These are phyloP conservation scores for Agapetus fuscipes DNA, from an alignment of 2,888 invertebrate species.

Conservation along the genomic window DNA sequence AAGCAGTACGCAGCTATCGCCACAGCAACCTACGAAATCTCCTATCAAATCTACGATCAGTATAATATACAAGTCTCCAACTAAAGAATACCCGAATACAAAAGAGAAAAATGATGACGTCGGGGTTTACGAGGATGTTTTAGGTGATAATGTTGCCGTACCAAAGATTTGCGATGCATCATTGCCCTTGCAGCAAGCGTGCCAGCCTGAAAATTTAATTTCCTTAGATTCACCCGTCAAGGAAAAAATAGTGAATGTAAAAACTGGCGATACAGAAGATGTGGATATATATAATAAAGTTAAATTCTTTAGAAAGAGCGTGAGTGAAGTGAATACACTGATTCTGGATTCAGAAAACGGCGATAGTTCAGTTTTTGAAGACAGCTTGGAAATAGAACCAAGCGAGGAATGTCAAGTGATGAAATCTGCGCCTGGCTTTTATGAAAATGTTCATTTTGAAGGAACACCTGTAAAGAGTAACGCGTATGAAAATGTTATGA, in stretches of 20 bases:
- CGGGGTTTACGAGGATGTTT: constrained; percentile 49
- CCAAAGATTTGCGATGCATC: constrained; percentile 44
- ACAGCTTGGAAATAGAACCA: constrained; percentile 11
- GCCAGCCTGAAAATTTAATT: constrained; percentile 40
- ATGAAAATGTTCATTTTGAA: constrained; percentile 17
- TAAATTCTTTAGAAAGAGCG: constrained; percentile 62
- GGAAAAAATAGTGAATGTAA: no score
- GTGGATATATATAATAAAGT: constrained; percentile 64
- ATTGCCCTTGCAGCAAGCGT: constrained; percentile 49
- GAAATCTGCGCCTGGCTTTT: constrained; percentile 8
- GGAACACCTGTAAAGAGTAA: no score
- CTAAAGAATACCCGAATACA: constrained; percentile 32
- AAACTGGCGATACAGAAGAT: constrained; percentile 28
- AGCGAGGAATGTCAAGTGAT: no score
- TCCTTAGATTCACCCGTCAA: constrained; percentile 51
- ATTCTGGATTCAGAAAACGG: constrained; percentile 30
- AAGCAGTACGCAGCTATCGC: constrained; percentile 37
- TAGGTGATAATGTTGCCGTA: constrained; percentile 45
- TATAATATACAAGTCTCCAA: constrained; percentile 61
- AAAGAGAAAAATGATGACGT: constrained; percentile 33
- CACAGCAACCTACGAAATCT: constrained; percentile 36
- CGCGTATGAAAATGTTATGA: constrained; percentile 19
- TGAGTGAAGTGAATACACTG: constrained; percentile 62
- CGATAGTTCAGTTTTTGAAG: constrained; percentile 9
- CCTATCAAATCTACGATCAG: constrained; percentile 62